Conservation (phyloP, 2,888 invertebrate genomes). For the Brachycybe producta region DNA sequence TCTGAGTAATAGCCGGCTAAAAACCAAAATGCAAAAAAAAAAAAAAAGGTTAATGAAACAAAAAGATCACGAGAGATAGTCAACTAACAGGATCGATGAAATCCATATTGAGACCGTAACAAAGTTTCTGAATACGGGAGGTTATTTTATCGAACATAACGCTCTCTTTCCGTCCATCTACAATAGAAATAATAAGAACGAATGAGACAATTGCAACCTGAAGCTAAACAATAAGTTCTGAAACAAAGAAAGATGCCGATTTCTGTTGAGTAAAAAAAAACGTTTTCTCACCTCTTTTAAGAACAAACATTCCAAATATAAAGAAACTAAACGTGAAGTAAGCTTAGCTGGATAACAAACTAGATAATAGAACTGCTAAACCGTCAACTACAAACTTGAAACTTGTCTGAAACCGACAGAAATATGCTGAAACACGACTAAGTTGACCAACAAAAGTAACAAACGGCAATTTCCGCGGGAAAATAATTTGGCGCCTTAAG, state of each 20-base stretch:
- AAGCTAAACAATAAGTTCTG: too few relatives aligned
- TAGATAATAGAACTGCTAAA: too few relatives aligned
- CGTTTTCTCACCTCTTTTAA: constrained; percentile 36
- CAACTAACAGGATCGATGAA: constrained; percentile 84
- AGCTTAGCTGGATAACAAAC: not conserved
- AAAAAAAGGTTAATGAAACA: constrained; percentile 2
- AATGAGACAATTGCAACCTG: too few relatives aligned
- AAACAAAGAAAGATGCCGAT: too few relatives aligned
- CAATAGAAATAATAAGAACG: not conserved
- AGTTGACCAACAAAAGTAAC: too few relatives aligned
- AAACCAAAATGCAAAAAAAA: constrained; percentile 20
- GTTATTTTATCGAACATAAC: constrained; percentile 98
- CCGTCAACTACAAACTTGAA: too few relatives aligned
- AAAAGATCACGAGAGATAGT: not conserved
- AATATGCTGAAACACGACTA: too few relatives aligned
- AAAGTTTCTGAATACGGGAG: constrained; percentile 82
- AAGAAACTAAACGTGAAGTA: not conserved
- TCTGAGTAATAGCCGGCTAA: constrained; percentile 67
- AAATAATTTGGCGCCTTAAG: too few relatives aligned
- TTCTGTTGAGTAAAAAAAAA: too few relatives aligned
- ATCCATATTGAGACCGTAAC: constrained; percentile 89
- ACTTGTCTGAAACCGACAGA: too few relatives aligned
- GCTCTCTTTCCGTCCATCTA: constrained; percentile 78
- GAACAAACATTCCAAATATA: constrained; percentile 33
- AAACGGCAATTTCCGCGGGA: too few relatives aligned